Percentiles rank a stretch among this genome's conserved stretches.
Conservation (phyloP, 2,113 vertebrate species). For the Acanthisitta chloris region DNA sequence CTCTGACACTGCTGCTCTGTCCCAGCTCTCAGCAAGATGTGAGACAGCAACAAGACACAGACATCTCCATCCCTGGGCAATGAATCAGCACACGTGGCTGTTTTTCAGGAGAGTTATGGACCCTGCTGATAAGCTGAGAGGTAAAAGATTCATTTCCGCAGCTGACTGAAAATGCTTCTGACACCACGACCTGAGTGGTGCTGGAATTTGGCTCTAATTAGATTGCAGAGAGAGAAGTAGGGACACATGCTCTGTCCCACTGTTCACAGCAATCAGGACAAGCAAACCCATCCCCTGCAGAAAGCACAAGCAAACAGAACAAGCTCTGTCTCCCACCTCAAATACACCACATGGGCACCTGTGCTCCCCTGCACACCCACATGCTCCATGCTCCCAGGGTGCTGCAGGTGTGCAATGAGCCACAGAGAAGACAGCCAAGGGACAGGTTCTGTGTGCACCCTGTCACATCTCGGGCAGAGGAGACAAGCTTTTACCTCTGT, state of each 20-base stretch:
- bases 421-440: background rate
- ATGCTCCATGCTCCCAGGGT: background rate
- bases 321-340: background rate
- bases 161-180: background rate
- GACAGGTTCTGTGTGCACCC: background rate
- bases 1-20: background rate
- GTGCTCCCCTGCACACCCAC: background rate
- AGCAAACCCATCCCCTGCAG: background rate
- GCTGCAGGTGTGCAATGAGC: background rate
- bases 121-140: background rate
- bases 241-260: background rate
- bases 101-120: background rate
- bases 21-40: background rate
- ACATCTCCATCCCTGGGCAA: background rate
- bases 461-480: background rate
- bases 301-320: background rate
- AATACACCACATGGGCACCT: background rate
- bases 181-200: background rate
- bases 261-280: background rate
- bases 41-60: background rate
- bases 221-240: background rate
- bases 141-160: background rate
- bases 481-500: background rate
- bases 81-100: background rate
- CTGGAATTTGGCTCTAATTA: background rate